Base-by-base conservation (phyloP, 2,888 invertebrate species). In the Acanthacorydalis orientalis region DNA sequence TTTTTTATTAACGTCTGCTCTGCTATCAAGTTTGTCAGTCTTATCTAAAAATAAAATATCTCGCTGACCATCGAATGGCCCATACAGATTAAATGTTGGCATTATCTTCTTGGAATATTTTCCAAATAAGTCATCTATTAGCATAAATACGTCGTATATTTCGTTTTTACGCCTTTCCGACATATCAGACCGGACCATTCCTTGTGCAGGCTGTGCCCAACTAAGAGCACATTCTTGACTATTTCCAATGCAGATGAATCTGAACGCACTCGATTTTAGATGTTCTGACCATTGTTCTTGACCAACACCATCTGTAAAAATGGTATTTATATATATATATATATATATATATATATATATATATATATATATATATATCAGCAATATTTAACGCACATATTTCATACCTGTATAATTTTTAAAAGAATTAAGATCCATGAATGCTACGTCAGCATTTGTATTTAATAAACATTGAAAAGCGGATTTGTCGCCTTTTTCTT, bases 371-470 rank as follows among this genome's bases (percentile, higher is more conserved):
- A n/a, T n/a, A n/a, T n/a, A n/a, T 23, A 23, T 6, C 3, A 6
- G 6, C 2, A 23, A 23, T 23, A 23, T 23, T 23, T 23, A 23
- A 6, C 12, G 10, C 16, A 44, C 31, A 23, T 31, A 43, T 39
- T 48, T 51, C 57, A 64, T 63, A 76, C 80, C 74, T 53, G 71
- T 67, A 55, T 78, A 74, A 56, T 75, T 73, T 49, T 77, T 74
- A 41, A 73, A 73, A 1, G 74, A 72, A 23, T 68, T 67, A 51
- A 79, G 73, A 53, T 77, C 77, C 1, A 89, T 64, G 55, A 90
- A 88, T 0, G 87, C 87, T 0, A 89, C 85, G 56, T 89, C 87
- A 4, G 74, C 83, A 50, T 69, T 71, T 0, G 75, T 78, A 51
- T 79, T 75, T 1, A 74, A 67, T 11, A 89, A 62, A 52, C 84